A percentile compares a stretch with the other conserved stretches of the same genome.
These are phyloP conservation scores for Melinaea menophilus DNA, from an alignment of 2,888 invertebrate genomes.

Conservation along the genomic window DNA sequence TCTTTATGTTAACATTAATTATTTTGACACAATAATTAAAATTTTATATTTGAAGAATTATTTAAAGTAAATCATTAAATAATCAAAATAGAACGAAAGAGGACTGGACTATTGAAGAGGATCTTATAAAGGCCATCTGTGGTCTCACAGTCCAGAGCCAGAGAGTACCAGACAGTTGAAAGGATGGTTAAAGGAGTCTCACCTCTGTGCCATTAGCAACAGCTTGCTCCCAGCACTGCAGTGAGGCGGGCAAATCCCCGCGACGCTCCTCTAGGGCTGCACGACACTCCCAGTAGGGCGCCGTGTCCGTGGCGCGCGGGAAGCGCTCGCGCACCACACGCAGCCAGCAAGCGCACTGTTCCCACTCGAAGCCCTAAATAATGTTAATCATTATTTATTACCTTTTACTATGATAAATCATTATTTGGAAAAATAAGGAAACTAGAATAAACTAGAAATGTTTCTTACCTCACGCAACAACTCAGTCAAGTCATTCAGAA, in stretches of 20 bases:
- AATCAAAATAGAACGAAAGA: too few species aligned
- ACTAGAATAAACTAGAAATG: too few species aligned
- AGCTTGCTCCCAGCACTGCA: conserved; percentile 79
- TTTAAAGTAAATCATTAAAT: too few species aligned
- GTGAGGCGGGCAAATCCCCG: conserved; percentile 75
- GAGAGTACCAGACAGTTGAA: too few species aligned
- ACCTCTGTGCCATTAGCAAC: conserved; percentile 79
- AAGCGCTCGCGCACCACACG: conserved; percentile 69
- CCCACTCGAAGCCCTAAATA: conserved; percentile 72
- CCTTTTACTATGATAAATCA: too few species aligned
- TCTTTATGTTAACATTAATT: too few species aligned
- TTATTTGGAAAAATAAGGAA: too few species aligned
- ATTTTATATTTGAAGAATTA: too few species aligned
- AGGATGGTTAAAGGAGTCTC: conserved; percentile 13
- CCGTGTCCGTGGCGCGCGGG: conserved; percentile 54
- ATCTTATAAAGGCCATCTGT: too few species aligned
- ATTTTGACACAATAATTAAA: too few species aligned
- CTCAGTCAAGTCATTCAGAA: conserved; percentile 72
- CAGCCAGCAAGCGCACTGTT: conserved; percentile 77
- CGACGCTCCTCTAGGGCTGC: conserved; percentile 76
- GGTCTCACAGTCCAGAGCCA: too few species aligned
- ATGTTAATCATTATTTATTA: neutral
- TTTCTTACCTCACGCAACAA: conserved; percentile 71
- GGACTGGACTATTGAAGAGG: too few species aligned
- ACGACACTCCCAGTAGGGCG: conserved; percentile 80